phyloP scores from a whole-genome alignment of 2,797 vertebrate species.

The Luscinia luscinia region DNA sequence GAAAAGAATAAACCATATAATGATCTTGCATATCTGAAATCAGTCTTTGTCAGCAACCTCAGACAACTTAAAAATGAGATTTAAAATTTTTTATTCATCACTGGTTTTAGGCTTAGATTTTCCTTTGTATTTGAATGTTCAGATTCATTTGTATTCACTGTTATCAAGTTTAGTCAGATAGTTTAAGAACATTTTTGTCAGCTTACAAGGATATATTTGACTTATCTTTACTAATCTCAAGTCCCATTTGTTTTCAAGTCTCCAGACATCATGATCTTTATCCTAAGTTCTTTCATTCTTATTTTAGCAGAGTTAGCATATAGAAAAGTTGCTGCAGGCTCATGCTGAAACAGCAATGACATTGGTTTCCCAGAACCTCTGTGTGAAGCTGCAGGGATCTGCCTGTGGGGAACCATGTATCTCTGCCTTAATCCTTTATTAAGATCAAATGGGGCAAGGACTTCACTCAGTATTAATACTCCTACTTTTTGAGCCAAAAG shows the following conservation, averaged over 20 bases:
- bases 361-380: neutral
- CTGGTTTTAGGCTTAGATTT: neutral
- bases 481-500: neutral
- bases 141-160: neutral
- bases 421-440: conserved; percentile 18
- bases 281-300: neutral
- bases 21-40: neutral
- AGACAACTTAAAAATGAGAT: neutral
- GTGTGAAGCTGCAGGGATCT: neutral
- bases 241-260: neutral
- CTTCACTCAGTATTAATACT: neutral
- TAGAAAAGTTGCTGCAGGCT: neutral
- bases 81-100: neutral
- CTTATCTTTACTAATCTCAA: neutral
- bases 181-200: neutral
- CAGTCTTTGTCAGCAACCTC: neutral
- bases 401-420: neutral
- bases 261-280: neutral
- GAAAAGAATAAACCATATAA: neutral
- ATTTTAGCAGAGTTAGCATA: neutral
- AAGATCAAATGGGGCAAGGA: neutral
- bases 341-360: neutral
- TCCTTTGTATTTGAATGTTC: neutral
- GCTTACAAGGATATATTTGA: neutral
- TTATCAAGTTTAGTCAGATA: neutral